Evolutionary conservation across 2,797 vertebrate species (phyloP).

Genomic region (Selene dorsalis): DNA sequence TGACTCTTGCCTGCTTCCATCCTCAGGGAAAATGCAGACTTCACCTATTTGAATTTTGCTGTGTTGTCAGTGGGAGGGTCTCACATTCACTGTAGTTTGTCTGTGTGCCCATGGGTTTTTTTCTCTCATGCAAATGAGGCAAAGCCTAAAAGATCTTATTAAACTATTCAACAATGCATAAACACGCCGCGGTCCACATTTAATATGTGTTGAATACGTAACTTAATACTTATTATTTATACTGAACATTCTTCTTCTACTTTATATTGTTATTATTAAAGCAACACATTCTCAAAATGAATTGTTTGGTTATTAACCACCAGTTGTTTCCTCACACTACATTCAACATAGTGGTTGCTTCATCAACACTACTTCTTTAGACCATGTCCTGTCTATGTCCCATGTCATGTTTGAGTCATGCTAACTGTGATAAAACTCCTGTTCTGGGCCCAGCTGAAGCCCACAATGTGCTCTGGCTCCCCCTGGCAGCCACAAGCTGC

Average conservation of each 20-base stretch:
- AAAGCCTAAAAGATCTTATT: neutral
- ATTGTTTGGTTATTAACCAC: neutral
- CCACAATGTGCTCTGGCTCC: conserved; percentile 7
- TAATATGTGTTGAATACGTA: neutral
- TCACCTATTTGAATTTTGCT: conserved; percentile 10
- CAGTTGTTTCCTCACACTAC: neutral
- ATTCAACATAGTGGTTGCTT: neutral
- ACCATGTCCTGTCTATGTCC: neutral
- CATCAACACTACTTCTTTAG: neutral
- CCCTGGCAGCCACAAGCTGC: conserved; percentile 16
- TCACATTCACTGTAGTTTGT: neutral
- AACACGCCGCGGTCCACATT: neutral
- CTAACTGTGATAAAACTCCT: neutral
- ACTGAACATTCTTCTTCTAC: neutral
- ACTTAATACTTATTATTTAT: neutral
- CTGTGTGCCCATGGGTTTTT: neutral
- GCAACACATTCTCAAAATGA: neutral
- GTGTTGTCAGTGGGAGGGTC: conserved; percentile 20
- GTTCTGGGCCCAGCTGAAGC: neutral
- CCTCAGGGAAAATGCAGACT: conserved; percentile 26
- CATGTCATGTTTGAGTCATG: neutral
- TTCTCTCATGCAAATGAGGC: neutral
- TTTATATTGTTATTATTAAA: neutral
- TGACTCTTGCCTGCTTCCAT: conserved; percentile 10
- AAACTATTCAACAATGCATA: neutral